Evolutionary conservation across 2,113 vertebrate species (phyloP), one percentile per base, ranked within the genome.

Genomic region (Gymnorhina tibicen): DNA sequence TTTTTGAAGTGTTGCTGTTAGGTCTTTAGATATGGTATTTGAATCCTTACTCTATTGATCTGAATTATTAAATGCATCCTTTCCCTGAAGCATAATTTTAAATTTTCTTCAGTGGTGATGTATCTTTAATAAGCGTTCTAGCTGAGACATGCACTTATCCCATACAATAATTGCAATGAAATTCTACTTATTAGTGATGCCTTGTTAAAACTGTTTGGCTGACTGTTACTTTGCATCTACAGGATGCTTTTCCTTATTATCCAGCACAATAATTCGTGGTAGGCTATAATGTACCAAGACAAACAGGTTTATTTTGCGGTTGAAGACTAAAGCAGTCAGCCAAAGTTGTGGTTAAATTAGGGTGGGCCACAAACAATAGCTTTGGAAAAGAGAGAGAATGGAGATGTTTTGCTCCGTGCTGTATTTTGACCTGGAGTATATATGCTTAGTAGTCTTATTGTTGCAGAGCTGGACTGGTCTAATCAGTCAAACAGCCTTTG

Each of bases 1-100:
- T 85, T 94, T 87, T 88, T 73, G 63, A 94, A 92, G 32, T 72
- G 83, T 83, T 68, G 62, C 49, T 49, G 35, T 76, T 89, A 95
- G 53, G 44, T 28, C 67, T 85, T 85, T 87, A 58, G 50, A 75
- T 35, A 56, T 16, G 23, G 20, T 50, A 68, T 75, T 80, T 89
- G 80, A 86, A 86, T 89, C 91, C 82, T 92, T 87, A 49, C 79
- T 94, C 37, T 73, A 55, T 86, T 67, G 42, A 83, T 79, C 52
- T 83, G 79, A 94, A 88, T 92, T 91, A 85, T 68, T 79, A 79
- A 92, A 82, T 63, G n/a, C 37, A 46, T 87, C 60, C 44, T 77
- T 88, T 60, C 59, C 66, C 63, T 56, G 56, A 85, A 89, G 80
- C 62, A 63, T 85, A 79, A 46, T 85, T 91, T 82, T 92, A 53